Percentiles rank a stretch among this genome's conserved stretches.
Conservation (phyloP, 1,140 invertebrate species). For the Brachionus manjavacas region DNA sequence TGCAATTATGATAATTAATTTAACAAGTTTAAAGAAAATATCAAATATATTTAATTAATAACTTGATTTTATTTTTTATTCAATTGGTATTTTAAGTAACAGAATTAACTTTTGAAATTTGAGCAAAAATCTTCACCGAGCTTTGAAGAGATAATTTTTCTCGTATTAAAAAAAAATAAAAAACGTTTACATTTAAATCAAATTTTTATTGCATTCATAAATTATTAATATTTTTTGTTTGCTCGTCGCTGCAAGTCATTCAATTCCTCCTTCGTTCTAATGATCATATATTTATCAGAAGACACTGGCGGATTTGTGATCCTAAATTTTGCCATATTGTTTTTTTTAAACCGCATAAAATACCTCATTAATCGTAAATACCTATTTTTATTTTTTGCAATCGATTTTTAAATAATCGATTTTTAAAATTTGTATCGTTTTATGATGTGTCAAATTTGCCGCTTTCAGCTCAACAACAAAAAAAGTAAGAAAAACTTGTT, state of each 20-base stretch:
- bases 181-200: neutral
- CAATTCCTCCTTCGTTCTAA: neutral
- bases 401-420: neutral
- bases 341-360: neutral
- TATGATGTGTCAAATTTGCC: neutral
- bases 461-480: neutral
- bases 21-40: neutral
- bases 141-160: neutral
- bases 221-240: neutral
- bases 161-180: neutral
- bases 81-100: slow-evolving; percentile 23
- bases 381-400: neutral
- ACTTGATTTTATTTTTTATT: neutral
- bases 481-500: neutral
- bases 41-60: slow-evolving; percentile 35
- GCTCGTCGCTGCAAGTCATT: neutral
- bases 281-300: neutral
- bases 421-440: neutral
- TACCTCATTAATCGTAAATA: neutral
- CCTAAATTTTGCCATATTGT: neutral
- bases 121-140: neutral
- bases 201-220: neutral
- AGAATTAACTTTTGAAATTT: slow-evolving; percentile 9
- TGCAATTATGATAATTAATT: slow-evolving; percentile 32
- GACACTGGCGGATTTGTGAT: neutral